These are phyloP conservation scores for Perca schrenkii DNA, from an alignment of 2,113 vertebrate species.

Conservation along the genomic window DNA sequence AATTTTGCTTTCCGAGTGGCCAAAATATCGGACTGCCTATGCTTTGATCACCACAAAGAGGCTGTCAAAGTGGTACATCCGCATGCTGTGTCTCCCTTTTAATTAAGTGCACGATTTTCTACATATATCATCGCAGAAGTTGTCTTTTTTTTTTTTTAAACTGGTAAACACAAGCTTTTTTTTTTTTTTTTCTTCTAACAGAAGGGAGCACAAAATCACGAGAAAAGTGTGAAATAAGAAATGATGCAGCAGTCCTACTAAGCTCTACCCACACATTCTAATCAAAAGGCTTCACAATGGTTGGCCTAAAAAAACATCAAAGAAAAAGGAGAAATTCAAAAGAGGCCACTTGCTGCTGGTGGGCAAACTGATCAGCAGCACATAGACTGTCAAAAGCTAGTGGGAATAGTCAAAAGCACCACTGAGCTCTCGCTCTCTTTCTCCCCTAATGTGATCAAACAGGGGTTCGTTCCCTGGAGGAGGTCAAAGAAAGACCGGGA, in stretches of 20 bases:
- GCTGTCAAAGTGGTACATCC: constrained; percentile 31
- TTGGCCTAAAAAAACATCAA: constrained; percentile 53
- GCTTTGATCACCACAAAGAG: constrained; percentile 27
- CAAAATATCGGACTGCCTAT: constrained; percentile 3
- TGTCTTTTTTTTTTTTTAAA: constrained; percentile 27
- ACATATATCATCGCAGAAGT: constrained; percentile 32
- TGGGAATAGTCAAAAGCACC: constrained; percentile 69
- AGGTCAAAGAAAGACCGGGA: constrained; percentile 71
- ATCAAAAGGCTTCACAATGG: constrained; percentile 65
- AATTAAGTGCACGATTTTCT: background rate
- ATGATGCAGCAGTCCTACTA: constrained; percentile 59
- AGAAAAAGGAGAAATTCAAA: constrained; percentile 58
- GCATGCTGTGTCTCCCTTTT: constrained; percentile 6
- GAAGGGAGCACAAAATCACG: constrained; percentile 27
- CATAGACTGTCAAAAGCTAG: constrained; percentile 77
- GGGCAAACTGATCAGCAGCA: constrained; percentile 69
- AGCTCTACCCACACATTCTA: constrained; percentile 67
- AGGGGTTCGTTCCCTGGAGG: constrained; percentile 58
- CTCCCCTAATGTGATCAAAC: constrained; percentile 82
- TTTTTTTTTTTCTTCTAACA: background rate
- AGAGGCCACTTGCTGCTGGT: constrained; percentile 62
- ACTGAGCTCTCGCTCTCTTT: constrained; percentile 66
- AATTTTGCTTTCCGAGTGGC: constrained; percentile 1
- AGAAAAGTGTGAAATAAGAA: constrained; percentile 66
- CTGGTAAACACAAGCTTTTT: constrained; percentile 19